phyloP scores from a whole-genome alignment of 2,113 vertebrate genomes.

The Pseudolaguvia tuberculata region DNA sequence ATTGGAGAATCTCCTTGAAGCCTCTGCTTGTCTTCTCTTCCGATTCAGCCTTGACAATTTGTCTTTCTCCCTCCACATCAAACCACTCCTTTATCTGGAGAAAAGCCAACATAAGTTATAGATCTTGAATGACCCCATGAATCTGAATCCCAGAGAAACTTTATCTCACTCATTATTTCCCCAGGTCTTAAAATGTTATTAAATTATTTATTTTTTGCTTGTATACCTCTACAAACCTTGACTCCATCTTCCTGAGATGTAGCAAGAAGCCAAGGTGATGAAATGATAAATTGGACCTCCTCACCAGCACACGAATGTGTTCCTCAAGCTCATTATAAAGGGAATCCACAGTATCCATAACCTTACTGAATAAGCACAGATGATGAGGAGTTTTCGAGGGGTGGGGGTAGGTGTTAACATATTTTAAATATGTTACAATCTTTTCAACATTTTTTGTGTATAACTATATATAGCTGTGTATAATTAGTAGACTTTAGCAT shows the following conservation, averaged over 20 bases:
- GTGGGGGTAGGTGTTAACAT: too few species aligned
- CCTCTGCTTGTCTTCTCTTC: conserved; percentile 62
- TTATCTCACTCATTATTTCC: neutral
- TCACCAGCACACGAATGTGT: conserved; percentile 80
- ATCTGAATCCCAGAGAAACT: too few species aligned
- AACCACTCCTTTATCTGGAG: conserved; percentile 83
- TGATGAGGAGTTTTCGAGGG: too few species aligned
- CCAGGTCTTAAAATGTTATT: too few species aligned
- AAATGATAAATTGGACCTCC: conserved; percentile 78
- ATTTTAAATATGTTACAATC: neutral
- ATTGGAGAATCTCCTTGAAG: conserved; percentile 62
- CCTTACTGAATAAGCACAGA: conserved; percentile 61
- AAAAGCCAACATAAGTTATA: neutral
- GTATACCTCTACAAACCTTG: conserved; percentile 75
- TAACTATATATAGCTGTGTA: neutral
- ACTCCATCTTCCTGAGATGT: conserved; percentile 73
- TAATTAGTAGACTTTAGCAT: conserved; percentile 1
- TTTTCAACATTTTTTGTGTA: neutral
- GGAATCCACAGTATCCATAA: conserved; percentile 68
- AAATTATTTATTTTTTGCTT: neutral
- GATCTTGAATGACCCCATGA: too few species aligned
- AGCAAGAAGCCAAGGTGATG: conserved; percentile 76
- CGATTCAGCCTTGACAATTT: conserved; percentile 66
- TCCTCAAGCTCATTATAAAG: conserved; percentile 84
- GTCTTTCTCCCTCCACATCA: conserved; percentile 70